These are phyloP conservation scores for Cartodere bifasciata DNA, from an alignment of 2,888 invertebrate genomes.

Conservation along the genomic window DNA sequence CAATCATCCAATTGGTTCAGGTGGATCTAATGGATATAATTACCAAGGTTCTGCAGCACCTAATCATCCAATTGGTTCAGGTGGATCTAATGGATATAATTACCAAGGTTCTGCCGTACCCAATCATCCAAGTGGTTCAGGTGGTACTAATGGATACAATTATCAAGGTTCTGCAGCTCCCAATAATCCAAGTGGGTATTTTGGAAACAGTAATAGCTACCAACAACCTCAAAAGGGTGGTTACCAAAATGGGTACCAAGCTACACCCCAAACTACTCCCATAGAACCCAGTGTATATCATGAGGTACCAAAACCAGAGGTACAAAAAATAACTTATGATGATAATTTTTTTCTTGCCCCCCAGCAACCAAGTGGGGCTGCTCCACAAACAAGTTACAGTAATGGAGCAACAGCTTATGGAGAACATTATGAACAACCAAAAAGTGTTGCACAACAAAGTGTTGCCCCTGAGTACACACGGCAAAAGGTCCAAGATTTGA, in stretches of 20 bases:
- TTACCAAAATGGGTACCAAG: too few relatives aligned
- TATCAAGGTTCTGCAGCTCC: not conserved
- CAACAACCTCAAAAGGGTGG: too few relatives aligned
- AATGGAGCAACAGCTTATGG: conserved; percentile 6
- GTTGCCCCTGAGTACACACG: conserved; percentile 13
- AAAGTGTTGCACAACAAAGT: conserved; percentile 12
- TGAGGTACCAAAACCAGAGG: too few relatives aligned
- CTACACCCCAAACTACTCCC: too few relatives aligned
- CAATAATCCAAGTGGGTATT: not conserved
- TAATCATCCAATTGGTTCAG: not conserved
- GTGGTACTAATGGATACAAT: not conserved
- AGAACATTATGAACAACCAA: conserved; percentile 9
- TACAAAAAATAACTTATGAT: too few relatives aligned
- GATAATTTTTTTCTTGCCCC: conserved; percentile 6
- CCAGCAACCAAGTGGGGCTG: conserved; percentile 7
- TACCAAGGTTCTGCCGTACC: not conserved
- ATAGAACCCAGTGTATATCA: too few relatives aligned
- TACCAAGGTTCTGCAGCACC: not conserved
- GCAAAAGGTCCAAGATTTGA: conserved; percentile 22
- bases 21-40: not conserved
- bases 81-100: conserved; percentile 1
- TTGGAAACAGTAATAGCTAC: too few relatives aligned
- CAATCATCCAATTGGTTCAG: not conserved
- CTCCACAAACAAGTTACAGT: conserved; percentile 12
- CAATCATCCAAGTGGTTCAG: not conserved